phyloP scores from a whole-genome alignment of 2,797 vertebrate genomes.

The Peromyscus attwateri region DNA sequence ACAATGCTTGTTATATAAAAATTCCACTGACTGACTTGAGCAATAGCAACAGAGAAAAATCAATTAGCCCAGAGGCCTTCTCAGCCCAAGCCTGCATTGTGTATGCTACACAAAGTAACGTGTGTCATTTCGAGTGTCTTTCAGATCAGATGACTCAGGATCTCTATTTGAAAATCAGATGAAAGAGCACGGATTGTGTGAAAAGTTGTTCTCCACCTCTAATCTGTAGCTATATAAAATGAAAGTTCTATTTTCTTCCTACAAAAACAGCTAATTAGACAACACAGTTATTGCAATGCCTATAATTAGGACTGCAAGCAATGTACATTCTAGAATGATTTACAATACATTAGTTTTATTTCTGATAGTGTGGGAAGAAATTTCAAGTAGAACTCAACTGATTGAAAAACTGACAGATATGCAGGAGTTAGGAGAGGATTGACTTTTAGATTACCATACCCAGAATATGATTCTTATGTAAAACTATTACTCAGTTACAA shows the following conservation, averaged over 20 bases:
- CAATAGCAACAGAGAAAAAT: conserved; percentile 70
- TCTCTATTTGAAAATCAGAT: conserved; percentile 71
- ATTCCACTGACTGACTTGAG: conserved; percentile 47
- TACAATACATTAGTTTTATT: conserved; percentile 68
- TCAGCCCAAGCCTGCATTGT: conserved; percentile 21
- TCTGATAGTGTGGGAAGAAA: conserved; percentile 55
- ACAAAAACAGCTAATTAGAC: conserved; percentile 71
- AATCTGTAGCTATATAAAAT: conserved; percentile 68
- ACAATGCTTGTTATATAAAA: not conserved
- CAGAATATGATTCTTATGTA: conserved; percentile 63
- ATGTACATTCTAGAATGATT: conserved; percentile 72
- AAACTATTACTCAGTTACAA: conserved; percentile 36
- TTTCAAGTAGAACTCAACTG: conserved; percentile 49
- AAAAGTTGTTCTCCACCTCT: conserved; percentile 70
- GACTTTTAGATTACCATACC: not conserved
- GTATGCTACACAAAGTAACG: conserved; percentile 43
- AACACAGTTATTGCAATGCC: conserved; percentile 64
- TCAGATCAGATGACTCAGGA: conserved; percentile 72
- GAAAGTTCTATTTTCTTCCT: conserved; percentile 56
- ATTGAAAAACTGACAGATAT: conserved; percentile 68
- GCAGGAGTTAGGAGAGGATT: conserved; percentile 57
- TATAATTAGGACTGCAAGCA: conserved; percentile 77
- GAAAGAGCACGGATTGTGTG: conserved; percentile 39
- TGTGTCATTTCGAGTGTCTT: conserved; percentile 58
- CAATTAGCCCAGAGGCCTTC: conserved; percentile 47